Base-by-base conservation (phyloP, 2,113 vertebrate genomes). In the Panthera tigris region DNA sequence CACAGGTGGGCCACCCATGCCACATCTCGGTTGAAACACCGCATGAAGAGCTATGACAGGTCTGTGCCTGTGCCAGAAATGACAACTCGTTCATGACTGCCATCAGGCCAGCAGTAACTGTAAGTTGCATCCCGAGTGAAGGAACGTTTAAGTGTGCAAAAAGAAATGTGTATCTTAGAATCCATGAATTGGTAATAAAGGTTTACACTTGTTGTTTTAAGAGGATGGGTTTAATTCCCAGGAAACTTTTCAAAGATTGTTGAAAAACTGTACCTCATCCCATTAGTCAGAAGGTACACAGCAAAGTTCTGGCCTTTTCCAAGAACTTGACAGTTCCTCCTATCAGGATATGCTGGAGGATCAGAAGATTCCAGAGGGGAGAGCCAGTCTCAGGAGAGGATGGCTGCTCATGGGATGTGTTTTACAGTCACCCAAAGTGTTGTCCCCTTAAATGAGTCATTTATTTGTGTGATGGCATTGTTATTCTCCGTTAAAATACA, bases 401-500 rank as follows among this genome's bases (percentile, higher is more conserved):
- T 19, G 33, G 5, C 36, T 68, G 65, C 13, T 25, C 33, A 4
- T 3, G 0, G 1, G 5, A 12, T 21, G 9, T 31, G 33, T 63
- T 92, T 89, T 14, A 29, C 61, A 4, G 55, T 69, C 0, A 0
- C 18, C 21, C 84, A 16, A 78, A 91, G 74, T 8, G 14, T 57
- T 57, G 55, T 82, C 65, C 31, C 63, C 23, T 68, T 73, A 91
- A 93, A 48, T 16, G 74, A 95, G 80, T 21, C 16, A 23, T 82
- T 94, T 82, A n/a, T 74, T 94, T 94, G 61, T 78, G 50, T 29
- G 52, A 57, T 50, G 81, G 13, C 52, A 33, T 78, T 93, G 21
- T 76, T 94, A 76, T 85, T 82, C 79, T 12, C 55, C 48, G 41
- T 21, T 90, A 95, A 95, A 80, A 93, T 73, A 94, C 80, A 83